Percentiles rank a stretch among this genome's conserved stretches.
These are phyloP conservation scores for Caerostris darwini DNA, from an alignment of 1,140 invertebrate species.

Conservation along the genomic window DNA sequence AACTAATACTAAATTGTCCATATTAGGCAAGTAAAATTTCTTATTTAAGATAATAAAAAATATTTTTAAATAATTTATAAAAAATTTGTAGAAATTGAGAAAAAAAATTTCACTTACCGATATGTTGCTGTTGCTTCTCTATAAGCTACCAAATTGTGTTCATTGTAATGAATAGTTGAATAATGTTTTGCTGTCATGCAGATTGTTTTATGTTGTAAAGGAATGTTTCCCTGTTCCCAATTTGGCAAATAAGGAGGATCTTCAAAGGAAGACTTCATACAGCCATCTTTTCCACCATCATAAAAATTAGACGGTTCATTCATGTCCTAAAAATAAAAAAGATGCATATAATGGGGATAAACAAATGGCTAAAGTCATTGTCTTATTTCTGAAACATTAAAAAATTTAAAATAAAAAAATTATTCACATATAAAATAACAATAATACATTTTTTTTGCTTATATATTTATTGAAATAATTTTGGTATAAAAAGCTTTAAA, in stretches of 20 bases:
- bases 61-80: neutral
- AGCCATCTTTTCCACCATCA: slow-evolving; percentile 81
- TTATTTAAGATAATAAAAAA: no score
- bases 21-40: no score
- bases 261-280: slow-evolving; percentile 86
- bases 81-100: neutral
- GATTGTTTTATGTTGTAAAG: slow-evolving; percentile 87
- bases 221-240: slow-evolving; percentile 81
- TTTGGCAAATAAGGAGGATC: slow-evolving; percentile 87
- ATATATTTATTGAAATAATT: no score
- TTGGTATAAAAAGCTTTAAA: no score
- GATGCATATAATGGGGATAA: no score
- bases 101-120: slow-evolving; percentile 83
- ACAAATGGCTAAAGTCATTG: no score
- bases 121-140: slow-evolving; percentile 89
- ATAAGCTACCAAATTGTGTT: slow-evolving; percentile 92
- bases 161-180: slow-evolving; percentile 86
- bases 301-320: slow-evolving; percentile 80
- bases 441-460: no score
- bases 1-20: no score
- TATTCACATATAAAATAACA: no score
- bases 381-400: no score
- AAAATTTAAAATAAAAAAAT: no score
- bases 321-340: slow-evolving; percentile 79
- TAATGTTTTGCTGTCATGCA: slow-evolving; percentile 91